These are phyloP conservation scores for Lates japonicus DNA, from an alignment of 2,797 vertebrate species.

Conservation along the genomic window DNA sequence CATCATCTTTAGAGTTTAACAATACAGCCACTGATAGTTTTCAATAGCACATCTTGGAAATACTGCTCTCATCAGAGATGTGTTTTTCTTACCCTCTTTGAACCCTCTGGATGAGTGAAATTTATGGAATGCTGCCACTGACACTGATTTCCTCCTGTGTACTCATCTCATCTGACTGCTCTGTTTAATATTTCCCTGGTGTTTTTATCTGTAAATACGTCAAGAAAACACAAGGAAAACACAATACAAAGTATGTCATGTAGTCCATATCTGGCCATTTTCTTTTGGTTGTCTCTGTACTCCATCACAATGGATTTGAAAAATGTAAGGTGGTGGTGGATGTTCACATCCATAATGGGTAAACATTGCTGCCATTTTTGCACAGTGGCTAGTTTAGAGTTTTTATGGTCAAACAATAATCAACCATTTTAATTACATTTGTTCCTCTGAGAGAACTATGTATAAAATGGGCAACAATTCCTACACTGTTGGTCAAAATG, in stretches of 20 bases:
- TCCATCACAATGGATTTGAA: too few species aligned
- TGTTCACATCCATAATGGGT: too few species aligned
- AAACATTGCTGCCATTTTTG: too few species aligned
- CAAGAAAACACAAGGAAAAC: too few species aligned
- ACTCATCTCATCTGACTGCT: constrained; percentile 15
- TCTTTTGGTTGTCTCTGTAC: background rate
- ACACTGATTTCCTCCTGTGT: constrained; percentile 22
- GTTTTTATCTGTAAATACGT: background rate
- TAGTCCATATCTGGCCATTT: background rate
- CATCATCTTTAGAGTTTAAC: constrained; percentile 43
- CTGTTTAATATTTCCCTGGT: background rate
- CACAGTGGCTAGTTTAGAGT: too few species aligned
- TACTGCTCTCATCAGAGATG: constrained; percentile 3
- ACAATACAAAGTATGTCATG: too few species aligned
- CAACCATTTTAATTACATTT: too few species aligned
- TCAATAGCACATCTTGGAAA: constrained; percentile 26
- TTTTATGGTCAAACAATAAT: too few species aligned
- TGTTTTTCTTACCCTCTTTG: constrained; percentile 29
- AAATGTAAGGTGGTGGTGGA: too few species aligned
- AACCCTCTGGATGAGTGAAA: constrained; percentile 26
- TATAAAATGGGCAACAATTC: too few species aligned
- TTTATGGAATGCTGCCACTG: constrained; percentile 28
- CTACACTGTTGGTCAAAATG: too few species aligned
- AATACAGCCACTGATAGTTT: constrained; percentile 41
- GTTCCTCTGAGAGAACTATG: too few species aligned